Percentiles rank a stretch among this genome's conserved stretches.
Evolutionary conservation across 1,140 invertebrate species (phyloP).

Genomic region (Temnothorax curvispinosus): DNA sequence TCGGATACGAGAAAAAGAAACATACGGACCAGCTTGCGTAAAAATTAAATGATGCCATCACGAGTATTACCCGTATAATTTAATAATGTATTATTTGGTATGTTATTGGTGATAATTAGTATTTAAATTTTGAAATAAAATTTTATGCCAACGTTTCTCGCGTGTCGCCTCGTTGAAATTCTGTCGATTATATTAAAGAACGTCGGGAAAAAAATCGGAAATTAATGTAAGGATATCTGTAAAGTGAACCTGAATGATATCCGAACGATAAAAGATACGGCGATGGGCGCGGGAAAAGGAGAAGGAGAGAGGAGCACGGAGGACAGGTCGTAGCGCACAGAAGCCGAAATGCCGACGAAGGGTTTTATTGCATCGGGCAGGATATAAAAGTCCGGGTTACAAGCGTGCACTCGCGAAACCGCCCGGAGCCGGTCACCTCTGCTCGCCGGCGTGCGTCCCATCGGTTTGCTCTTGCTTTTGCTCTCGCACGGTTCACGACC

Average conservation of each 20-base stretch:
- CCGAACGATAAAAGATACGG: constrained; percentile 21
- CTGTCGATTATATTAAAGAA: background rate
- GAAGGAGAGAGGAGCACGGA: constrained; percentile 26
- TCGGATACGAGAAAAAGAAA: background rate
- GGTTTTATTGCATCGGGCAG: constrained; percentile 77
- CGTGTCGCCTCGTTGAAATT: background rate
- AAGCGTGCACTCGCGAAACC: constrained; percentile 73
- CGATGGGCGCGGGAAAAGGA: background rate
- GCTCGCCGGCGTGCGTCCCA: constrained; percentile 61
- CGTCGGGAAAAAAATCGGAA: constrained; percentile 29
- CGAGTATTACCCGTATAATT: constrained; percentile 13
- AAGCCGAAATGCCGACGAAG: constrained; percentile 74
- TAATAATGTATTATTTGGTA: constrained; percentile 5
- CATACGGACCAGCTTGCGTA: background rate
- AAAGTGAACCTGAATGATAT: constrained; percentile 40
- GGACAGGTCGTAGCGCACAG: constrained; percentile 66
- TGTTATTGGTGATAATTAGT: constrained; percentile 19
- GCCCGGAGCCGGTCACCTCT: constrained; percentile 67
- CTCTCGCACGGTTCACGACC: constrained; percentile 64
- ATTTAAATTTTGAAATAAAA: constrained; percentile 30
- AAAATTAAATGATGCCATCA: background rate
- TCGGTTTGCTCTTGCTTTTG: constrained; percentile 40
- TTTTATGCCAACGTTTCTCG: constrained; percentile 8
- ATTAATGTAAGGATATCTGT: constrained; percentile 11
- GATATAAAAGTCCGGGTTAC: constrained; percentile 77